Conservation (phyloP, 2,888 invertebrate genomes). For the Protodeltote pygarga region DNA sequence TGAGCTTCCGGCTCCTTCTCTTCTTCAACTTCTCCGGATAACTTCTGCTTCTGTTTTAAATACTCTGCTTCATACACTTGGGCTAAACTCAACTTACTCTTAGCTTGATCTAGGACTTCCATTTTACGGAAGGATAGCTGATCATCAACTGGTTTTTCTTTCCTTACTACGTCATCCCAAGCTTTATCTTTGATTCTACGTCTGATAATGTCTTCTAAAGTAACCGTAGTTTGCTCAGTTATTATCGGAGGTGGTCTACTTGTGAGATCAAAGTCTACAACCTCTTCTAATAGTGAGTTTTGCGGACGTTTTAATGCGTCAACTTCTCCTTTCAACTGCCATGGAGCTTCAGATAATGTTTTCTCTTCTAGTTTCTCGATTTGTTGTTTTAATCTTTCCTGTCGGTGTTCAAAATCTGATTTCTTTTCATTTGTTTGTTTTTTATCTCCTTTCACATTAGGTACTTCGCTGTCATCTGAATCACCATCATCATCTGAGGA, state of each 20-base stretch:
- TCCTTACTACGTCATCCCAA: conserved; percentile 97
- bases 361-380: conserved; percentile 91
- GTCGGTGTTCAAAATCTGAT: conserved; percentile 92
- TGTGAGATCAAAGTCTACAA: conserved; percentile 95
- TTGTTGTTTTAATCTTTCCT: conserved; percentile 89
- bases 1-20: conserved; percentile 91
- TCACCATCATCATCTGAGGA: conserved; percentile 61
- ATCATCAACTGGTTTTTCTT: conserved; percentile 93
- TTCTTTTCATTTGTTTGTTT: conserved; percentile 63
- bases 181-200: conserved; percentile 97
- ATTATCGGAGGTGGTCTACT: conserved; percentile 95
- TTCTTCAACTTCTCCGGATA: conserved; percentile 86
- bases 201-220: conserved; percentile 95
- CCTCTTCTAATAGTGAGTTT: conserved; percentile 97
- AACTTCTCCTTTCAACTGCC: conserved; percentile 98
- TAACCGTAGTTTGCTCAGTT: conserved; percentile 95
- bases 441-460: conserved; percentile 34
- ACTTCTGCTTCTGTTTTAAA: conserved; percentile 88
- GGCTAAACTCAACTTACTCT: conserved; percentile 96
- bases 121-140: conserved; percentile 95
- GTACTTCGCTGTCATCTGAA: conserved; percentile 58
- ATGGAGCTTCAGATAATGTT: conserved; percentile 94
- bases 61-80: conserved; percentile 97
- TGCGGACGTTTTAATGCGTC: conserved; percentile 92
- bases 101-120: conserved; percentile 95